Evolutionary conservation across 1,140 invertebrate species (phyloP), one percentile per base, ranked within the genome.

Genomic region (Lordiphosa stackelbergi): DNA sequence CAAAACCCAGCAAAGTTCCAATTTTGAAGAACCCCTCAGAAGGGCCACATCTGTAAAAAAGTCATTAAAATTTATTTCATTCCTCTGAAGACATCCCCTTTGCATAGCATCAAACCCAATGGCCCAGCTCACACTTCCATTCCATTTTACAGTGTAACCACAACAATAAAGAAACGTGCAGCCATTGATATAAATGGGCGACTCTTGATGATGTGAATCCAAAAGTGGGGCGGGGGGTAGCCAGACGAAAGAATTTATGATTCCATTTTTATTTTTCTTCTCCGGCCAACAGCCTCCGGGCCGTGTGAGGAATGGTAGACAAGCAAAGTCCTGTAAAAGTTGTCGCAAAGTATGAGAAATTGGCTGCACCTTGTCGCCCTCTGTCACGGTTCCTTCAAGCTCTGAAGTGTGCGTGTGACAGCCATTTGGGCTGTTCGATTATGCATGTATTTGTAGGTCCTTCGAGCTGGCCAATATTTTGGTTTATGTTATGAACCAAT

Each of bases 391-490:
- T 40, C 37, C 37, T 40, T 40, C 7, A 16, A 31, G 22, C 24
- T 45, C 12, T 13, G 11, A 5, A 38, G 19, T 38, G 58, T 62
- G 66, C 48, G 48, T 59, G 46, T 54, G 46, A 56, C 41, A 63
- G 34, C 37, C 55, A 68, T 74, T 71, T 47, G 49, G 66, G 19
- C 56, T 69, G 56, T 69, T 83, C 72, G 71, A 72, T 83, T 81
- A 72, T 83, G 77, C 58, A 72, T 73, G 65, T 53, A 43, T 47
- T 13, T 52, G 46, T 19, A 12, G 35, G 38, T 58, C 63, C 58
- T 46, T 54, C 58, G 58, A 45, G 64, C 34, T 35, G 42, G 9
- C 60, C 69, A 63, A 66, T 79, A 75, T 71, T 71, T 74, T 63
- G 66, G 51, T 40, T 37, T 53, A 65, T 48, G 55, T 49, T 81